These are phyloP conservation scores for Corapipo altera DNA, from an alignment of 2,113 vertebrate genomes.

Conservation along the genomic window DNA sequence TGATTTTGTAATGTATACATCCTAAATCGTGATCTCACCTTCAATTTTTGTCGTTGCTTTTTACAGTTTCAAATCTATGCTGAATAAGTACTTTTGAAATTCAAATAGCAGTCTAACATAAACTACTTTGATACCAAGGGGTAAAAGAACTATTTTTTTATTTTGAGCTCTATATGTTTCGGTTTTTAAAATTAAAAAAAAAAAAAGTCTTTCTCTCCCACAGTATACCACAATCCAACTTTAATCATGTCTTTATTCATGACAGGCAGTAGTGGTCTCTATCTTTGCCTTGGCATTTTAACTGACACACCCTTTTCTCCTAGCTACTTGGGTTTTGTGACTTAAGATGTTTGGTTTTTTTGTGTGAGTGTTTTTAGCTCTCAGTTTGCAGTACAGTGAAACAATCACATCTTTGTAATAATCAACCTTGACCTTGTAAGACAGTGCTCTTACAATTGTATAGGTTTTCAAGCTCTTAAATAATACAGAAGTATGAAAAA, in stretches of 20 bases:
- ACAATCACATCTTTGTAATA: neutral
- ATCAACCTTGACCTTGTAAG: neutral
- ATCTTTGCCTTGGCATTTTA: neutral
- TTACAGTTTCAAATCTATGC: neutral
- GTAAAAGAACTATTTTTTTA: neutral
- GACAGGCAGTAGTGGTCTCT: neutral
- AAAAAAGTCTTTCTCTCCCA: neutral
- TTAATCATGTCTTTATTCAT: neutral
- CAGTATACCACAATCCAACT: neutral
- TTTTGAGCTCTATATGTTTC: neutral
- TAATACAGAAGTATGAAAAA: neutral
- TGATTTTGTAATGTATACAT: neutral
- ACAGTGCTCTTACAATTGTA: neutral
- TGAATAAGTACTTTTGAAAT: neutral
- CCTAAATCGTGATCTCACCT: neutral
- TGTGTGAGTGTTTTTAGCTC: neutral
- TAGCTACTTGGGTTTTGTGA: neutral
- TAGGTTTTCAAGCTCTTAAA: neutral
- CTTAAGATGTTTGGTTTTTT: neutral
- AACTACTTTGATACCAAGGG: neutral
- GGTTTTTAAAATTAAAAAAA: neutral
- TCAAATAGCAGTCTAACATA: neutral
- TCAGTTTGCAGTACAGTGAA: neutral
- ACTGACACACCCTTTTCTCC: neutral
- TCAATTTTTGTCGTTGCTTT: neutral